phyloP scores from a whole-genome alignment of 2,888 invertebrate species.

The Caenorhabditis sp. region DNA sequence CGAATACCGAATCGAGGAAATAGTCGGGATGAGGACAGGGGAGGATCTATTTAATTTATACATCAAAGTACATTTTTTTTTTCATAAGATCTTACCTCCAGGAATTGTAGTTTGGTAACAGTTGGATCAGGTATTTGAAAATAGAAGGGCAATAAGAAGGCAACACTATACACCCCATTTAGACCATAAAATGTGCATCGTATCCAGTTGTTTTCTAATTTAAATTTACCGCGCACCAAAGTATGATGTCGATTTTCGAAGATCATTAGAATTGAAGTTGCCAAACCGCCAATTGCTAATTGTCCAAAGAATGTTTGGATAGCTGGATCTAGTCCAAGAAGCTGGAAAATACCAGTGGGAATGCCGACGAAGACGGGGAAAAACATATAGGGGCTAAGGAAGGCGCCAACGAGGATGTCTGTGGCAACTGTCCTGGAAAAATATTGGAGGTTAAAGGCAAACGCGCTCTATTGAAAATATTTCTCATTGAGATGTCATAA shows the following conservation, averaged over 20 bases:
- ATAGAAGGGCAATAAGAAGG: conserved; percentile 25
- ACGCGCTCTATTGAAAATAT: too few relatives aligned
- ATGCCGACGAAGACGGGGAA: conserved; percentile 37
- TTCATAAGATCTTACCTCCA: conserved; percentile 15
- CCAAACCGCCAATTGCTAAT: conserved; percentile 23
- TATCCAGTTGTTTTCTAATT: conserved; percentile 32
- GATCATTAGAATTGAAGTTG: conserved; percentile 33
- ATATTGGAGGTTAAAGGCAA: too few relatives aligned
- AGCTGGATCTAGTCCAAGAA: conserved; percentile 18
- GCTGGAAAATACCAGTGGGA: conserved; percentile 23
- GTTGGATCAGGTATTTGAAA: conserved; percentile 29
- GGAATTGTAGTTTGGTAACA: conserved; percentile 20
- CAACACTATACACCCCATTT: conserved; percentile 26
- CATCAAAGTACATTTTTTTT: background rate
- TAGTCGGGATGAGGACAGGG: conserved; percentile 37
- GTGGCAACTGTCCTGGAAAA: conserved; percentile 25
- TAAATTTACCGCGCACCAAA: conserved; percentile 29
- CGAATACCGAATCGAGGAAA: conserved; percentile 25
- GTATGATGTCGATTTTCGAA: conserved; percentile 37
- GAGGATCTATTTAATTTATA: conserved; percentile 11
- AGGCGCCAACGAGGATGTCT: conserved; percentile 28
- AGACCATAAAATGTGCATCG: conserved; percentile 25
- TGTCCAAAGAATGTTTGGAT: conserved; percentile 37
- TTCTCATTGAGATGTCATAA: too few relatives aligned
- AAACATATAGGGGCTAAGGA: conserved; percentile 36